Evolutionary conservation across 2,113 vertebrate species (phyloP), one percentile per base, ranked within the genome.

Genomic region (Gulo gulo): DNA sequence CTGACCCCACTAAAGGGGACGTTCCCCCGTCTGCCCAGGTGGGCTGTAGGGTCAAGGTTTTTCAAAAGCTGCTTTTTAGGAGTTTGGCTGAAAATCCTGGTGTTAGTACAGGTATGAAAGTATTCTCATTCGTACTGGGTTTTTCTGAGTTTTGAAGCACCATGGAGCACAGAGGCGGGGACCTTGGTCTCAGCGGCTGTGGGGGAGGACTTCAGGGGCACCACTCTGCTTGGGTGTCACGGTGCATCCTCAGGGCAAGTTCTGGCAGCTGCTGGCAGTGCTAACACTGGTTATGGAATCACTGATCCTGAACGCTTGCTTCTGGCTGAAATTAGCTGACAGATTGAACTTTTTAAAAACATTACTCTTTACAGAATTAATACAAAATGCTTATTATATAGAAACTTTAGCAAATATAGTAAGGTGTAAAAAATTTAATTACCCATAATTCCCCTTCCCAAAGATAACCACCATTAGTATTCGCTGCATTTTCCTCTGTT

Each of bases 321-420:
- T 36, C 50, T 11, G 47, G 29, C 91, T 85, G 18, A 52, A 57
- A 29, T 82, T 76, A 78, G 10, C 76, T 57, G 91, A 83, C 73
- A 95, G 82, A 42, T 42, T 79, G 63, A 92, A 80, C 18, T 85
- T 76, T 95, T 88, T 67, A 15, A 96, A 87, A 91, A 45, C 20
- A 11, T 78, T 79, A 21, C n/a, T 55, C 9, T 63, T 90, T 88
- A 88, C 36, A 76, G 55, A 84, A 61, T 47, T 91, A 67, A 81
- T 96, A 97, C 31, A 97, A 95, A 95, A 86, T 94, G 69, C 31
- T 84, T 92, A 57, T 52, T 91, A 57, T 63, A 74, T 39, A 95
- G 76, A 83, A 90, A 95, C 55, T 50, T 95, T 47, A 94, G 82
- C 78, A 91, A 94, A 67, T 81, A 21, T 36, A 69, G 39, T 45